phyloP scores from a whole-genome alignment of 2,113 vertebrate genomes.

The Python bivittatus region DNA sequence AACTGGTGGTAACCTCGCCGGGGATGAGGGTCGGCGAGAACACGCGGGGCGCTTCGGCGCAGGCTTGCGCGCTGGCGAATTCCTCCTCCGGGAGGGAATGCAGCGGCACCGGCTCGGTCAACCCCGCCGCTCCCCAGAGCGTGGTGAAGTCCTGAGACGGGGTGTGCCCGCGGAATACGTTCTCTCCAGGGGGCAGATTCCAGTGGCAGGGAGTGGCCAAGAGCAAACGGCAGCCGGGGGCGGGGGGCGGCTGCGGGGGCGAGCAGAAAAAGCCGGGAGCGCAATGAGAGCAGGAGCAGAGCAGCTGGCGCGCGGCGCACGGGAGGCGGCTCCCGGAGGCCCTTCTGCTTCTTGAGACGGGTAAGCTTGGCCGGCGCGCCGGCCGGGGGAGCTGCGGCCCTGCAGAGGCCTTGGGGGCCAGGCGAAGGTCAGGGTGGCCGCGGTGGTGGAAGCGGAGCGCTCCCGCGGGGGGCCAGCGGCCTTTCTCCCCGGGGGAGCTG shows the following conservation, averaged over 20 bases:
- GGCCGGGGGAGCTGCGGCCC: background rate
- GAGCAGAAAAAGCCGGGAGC: background rate
- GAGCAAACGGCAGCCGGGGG: background rate
- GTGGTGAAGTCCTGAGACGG: background rate
- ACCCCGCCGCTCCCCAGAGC: constrained; percentile 1
- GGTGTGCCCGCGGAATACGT: background rate
- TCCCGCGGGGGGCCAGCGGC: background rate
- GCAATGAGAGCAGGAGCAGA: background rate
- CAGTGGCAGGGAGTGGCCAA: constrained; percentile 3
- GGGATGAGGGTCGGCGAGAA: background rate
- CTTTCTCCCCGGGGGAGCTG: background rate
- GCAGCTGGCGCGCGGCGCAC: background rate
- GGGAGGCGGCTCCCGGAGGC: background rate
- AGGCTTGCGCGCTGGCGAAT: background rate
- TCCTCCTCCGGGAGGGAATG: constrained; percentile 29
- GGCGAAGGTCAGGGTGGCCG: background rate
- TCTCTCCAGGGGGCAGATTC: constrained; percentile 28
- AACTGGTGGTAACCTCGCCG: background rate
- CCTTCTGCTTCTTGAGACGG: background rate
- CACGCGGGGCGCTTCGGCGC: background rate
- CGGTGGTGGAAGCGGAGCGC: background rate
- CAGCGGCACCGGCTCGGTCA: constrained; percentile 12
- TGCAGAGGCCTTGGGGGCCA: background rate
- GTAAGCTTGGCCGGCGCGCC: background rate
- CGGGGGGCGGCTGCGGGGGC: background rate